Conservation (phyloP, 2,888 invertebrate genomes). For the Trimorus sp. region DNA sequence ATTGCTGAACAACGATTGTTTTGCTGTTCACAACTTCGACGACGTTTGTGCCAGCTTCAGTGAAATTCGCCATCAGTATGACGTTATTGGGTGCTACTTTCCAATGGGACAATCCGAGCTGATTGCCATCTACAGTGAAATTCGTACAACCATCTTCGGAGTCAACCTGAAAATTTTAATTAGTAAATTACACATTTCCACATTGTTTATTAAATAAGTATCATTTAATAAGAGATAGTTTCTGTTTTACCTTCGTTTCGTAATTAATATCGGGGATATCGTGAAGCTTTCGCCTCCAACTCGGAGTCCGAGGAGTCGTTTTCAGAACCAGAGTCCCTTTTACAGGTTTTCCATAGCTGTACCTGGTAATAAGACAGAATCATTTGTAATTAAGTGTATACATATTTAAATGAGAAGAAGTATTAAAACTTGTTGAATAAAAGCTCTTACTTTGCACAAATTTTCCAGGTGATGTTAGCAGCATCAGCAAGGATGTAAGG, state of each 20-base stretch:
- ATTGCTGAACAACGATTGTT: conserved; percentile 83
- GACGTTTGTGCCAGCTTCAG: conserved; percentile 86
- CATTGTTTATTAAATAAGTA: neutral
- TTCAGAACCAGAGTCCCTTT: conserved; percentile 83
- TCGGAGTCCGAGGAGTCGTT: conserved; percentile 77
- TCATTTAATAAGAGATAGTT: neutral
- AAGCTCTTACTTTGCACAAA: conserved; percentile 83
- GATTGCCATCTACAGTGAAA: conserved; percentile 77
- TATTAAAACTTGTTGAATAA: too few relatives aligned
- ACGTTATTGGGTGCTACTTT: conserved; percentile 78
- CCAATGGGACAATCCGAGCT: conserved; percentile 77
- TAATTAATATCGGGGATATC: conserved; percentile 78
- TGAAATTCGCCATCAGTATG: conserved; percentile 81
- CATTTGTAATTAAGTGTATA: neutral
- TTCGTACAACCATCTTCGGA: conserved; percentile 78
- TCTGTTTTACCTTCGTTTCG: conserved; percentile 73
- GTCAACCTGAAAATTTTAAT: conserved; percentile 39
- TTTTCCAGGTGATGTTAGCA: conserved; percentile 81
- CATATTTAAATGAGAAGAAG: too few relatives aligned
- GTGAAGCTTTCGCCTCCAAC: conserved; percentile 76
- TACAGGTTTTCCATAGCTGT: conserved; percentile 85
- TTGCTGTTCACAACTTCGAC: conserved; percentile 85
- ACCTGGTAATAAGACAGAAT: conserved; percentile 77
- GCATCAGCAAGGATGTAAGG: conserved; percentile 82
- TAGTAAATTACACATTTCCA: neutral